phyloP scores from a whole-genome alignment of 2,797 vertebrate species.

The Spinus pinus region DNA sequence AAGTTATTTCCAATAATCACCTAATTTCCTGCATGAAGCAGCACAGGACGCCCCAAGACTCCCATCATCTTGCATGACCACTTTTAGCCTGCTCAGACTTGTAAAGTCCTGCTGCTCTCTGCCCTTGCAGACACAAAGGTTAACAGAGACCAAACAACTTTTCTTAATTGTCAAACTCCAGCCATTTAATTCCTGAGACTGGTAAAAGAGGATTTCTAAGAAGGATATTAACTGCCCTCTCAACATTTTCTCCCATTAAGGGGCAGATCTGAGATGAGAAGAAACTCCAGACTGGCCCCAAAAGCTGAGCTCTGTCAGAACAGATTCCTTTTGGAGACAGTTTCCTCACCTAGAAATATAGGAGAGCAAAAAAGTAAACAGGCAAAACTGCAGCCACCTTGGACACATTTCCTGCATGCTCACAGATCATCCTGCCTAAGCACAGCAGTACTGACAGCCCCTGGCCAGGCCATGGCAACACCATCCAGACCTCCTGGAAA shows the following conservation, averaged over 20 bases:
- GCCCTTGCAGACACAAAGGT: slow-evolving; percentile 35
- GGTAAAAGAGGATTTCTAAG: neutral
- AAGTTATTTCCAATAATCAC: slow-evolving; percentile 40
- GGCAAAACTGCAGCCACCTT: neutral
- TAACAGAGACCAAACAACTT: neutral
- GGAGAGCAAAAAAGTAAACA: neutral
- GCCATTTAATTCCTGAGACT: neutral
- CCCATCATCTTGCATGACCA: slow-evolving; percentile 32
- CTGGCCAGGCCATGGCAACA: neutral
- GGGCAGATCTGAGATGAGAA: neutral
- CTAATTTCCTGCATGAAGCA: slow-evolving; percentile 46
- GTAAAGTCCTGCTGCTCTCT: slow-evolving; percentile 26
- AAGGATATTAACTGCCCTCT: neutral
- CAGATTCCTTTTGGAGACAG: neutral
- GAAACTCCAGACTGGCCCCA: neutral
- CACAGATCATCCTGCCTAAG: neutral
- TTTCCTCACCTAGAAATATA: neutral
- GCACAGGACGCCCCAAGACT: slow-evolving; percentile 8
- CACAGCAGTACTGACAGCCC: neutral
- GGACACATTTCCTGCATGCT: neutral
- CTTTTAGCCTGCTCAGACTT: neutral
- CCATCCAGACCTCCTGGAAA: slow-evolving; percentile 6
- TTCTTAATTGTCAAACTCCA: neutral
- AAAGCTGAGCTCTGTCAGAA: neutral
- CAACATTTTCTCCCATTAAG: neutral